Evolutionary conservation across 1,140 invertebrate species (phyloP).

Genomic region (Pollicipes pollicipes): DNA sequence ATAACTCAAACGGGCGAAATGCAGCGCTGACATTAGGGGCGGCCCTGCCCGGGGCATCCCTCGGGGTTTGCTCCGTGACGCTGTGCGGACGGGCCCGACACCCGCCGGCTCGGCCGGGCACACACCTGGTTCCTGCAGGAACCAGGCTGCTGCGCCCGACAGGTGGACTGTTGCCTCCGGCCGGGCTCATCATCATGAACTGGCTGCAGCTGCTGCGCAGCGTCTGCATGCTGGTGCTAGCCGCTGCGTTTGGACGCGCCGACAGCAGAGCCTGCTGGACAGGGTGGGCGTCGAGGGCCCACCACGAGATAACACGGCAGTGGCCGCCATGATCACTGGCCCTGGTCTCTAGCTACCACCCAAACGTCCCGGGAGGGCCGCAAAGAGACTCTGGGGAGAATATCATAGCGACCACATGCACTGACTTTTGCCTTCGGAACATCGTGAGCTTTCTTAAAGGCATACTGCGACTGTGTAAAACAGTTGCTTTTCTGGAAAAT

Average conservation of each 20-base stretch:
- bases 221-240: constrained; percentile 28
- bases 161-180: constrained; percentile 25
- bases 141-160: constrained; percentile 40
- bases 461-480: no score
- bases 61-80: no score
- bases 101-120: no score
- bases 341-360: no score
- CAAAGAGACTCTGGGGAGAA: constrained; percentile 14
- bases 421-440: no score
- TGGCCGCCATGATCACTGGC: no score
- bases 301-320: background rate
- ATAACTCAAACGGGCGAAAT: no score
- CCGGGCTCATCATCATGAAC: constrained; percentile 29
- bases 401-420: background rate
- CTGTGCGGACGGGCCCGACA: no score
- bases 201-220: constrained; percentile 28
- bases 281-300: constrained; percentile 6
- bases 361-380: background rate
- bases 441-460: no score
- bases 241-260: constrained; percentile 27
- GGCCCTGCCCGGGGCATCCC: no score
- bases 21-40: no score
- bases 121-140: constrained; percentile 61
- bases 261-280: constrained; percentile 24
- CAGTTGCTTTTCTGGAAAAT: no score